Evolutionary conservation across 2,888 invertebrate genomes (phyloP).

Genomic region (Crepidodera aurea): DNA sequence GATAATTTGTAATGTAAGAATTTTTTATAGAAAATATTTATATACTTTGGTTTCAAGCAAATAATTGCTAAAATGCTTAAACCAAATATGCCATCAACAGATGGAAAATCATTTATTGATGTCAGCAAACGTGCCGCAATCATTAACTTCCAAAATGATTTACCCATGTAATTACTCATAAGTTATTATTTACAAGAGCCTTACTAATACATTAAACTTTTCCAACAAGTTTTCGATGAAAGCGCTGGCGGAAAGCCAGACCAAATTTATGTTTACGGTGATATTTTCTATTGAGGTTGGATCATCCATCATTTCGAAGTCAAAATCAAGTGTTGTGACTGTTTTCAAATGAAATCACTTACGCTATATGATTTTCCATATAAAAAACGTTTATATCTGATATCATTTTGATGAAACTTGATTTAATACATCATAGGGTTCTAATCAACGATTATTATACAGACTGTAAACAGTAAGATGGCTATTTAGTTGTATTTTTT

Average conservation of each 20-base stretch:
- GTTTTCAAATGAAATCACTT: background rate
- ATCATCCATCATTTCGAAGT: slow-evolving; percentile 1
- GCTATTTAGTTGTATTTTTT: too few species aligned
- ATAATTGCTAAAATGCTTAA: too few species aligned
- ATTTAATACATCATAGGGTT: too few species aligned
- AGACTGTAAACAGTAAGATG: too few species aligned
- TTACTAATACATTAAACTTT: background rate
- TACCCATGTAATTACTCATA: background rate
- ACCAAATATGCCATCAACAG: background rate
- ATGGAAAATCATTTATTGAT: background rate
- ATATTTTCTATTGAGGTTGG: slow-evolving; percentile 1
- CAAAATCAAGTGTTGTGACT: background rate
- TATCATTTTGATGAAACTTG: too few species aligned
- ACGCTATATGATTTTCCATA: background rate
- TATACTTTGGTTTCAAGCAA: too few species aligned
- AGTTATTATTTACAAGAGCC: background rate
- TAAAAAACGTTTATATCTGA: too few species aligned
- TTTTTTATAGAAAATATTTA: too few species aligned
- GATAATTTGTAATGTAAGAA: too few species aligned
- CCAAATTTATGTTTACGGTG: background rate
- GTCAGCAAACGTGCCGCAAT: background rate
- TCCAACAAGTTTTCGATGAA: slow-evolving; percentile 1
- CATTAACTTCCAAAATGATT: background rate
- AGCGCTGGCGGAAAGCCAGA: background rate
- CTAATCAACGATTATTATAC: too few species aligned